Evolutionary conservation across 2,797 vertebrate genomes (phyloP).

Genomic region (Euthynnus affinis): DNA sequence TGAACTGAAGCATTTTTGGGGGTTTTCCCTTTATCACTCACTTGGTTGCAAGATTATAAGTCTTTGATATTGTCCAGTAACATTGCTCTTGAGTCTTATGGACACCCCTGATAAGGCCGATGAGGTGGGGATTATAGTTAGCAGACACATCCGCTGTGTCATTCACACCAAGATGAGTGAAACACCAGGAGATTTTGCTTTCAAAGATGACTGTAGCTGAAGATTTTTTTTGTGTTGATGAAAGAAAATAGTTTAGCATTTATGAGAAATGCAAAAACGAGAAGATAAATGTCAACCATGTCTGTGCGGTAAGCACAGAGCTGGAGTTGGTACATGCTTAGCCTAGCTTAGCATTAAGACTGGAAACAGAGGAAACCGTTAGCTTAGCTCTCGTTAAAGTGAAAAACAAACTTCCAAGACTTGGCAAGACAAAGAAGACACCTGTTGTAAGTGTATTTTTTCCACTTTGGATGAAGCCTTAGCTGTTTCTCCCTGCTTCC

Average conservation of each 20-base stretch:
- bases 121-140: background rate
- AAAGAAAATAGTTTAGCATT: background rate
- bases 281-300: background rate
- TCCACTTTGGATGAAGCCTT: background rate
- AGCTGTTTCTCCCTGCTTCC: background rate
- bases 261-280: background rate
- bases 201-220: background rate
- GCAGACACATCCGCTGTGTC: background rate
- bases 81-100: slow-evolving; percentile 17
- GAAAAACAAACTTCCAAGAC: background rate
- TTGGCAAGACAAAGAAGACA: background rate
- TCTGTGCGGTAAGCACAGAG: background rate
- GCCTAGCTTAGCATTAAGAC: background rate
- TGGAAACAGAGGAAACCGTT: background rate
- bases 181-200: background rate
- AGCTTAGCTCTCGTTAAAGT: background rate
- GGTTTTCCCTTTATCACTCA: background rate
- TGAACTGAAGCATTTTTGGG: background rate
- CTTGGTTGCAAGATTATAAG: background rate
- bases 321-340: background rate
- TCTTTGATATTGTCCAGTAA: slow-evolving; percentile 6
- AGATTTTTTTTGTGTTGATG: slow-evolving; percentile 10
- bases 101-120: background rate
- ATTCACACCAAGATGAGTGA: background rate
- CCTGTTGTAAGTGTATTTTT: background rate